Percentiles rank a stretch among this genome's conserved stretches.
These are phyloP conservation scores for Eupithecia pulchellata DNA, from an alignment of 2,888 invertebrate species.

Conservation along the genomic window DNA sequence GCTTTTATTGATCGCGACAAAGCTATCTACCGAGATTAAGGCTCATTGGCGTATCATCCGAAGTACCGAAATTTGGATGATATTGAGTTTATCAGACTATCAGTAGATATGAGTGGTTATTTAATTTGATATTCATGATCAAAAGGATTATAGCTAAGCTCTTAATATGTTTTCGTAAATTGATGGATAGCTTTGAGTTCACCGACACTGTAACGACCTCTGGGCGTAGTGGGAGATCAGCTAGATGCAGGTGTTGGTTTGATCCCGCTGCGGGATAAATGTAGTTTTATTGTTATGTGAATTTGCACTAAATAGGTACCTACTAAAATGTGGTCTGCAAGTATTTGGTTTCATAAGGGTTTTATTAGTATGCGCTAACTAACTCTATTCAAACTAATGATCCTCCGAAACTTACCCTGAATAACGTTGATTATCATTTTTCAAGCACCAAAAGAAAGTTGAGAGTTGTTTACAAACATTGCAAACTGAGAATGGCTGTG, in stretches of 20 bases:
- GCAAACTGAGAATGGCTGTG: too few species aligned
- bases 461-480: too few species aligned
- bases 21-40: constrained; percentile 6
- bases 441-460: too few species aligned
- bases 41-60: not conserved
- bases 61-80: constrained; percentile 2
- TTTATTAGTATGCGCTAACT: too few species aligned
- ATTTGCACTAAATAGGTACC: too few species aligned
- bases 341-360: too few species aligned
- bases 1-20: not conserved
- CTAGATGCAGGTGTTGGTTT: not conserved
- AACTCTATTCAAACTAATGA: too few species aligned
- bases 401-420: too few species aligned
- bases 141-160: not conserved
- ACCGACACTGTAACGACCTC: not conserved
- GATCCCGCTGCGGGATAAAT: not conserved
- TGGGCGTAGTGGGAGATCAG: not conserved
- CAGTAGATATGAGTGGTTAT: not conserved
- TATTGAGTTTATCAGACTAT: not conserved
- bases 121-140: constrained; percentile 4
- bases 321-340: too few species aligned
- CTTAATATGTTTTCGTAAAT: not conserved
- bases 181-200: not conserved
- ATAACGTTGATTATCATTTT: too few species aligned
- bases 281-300: not conserved